phyloP scores from a whole-genome alignment of 2,113 vertebrate genomes.

The Saguinus imperator region DNA sequence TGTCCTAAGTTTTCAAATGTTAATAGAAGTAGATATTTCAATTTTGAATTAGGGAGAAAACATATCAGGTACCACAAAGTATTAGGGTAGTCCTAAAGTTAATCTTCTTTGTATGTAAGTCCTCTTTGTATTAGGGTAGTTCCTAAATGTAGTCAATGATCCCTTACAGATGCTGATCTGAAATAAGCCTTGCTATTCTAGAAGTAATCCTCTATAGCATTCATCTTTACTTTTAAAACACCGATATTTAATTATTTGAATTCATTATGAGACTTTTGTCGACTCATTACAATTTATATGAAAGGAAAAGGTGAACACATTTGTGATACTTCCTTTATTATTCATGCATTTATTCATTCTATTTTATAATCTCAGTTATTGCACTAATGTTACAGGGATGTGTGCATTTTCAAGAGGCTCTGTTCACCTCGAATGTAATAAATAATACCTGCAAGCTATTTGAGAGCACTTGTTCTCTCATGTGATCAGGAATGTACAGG shows the following conservation, averaged over 20 bases:
- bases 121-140: background rate
- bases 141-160: background rate
- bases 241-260: background rate
- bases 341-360: constrained; percentile 34
- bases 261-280: background rate
- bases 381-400: background rate
- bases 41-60: background rate
- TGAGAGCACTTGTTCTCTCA: background rate
- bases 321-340: constrained; percentile 9
- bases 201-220: background rate
- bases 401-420: background rate
- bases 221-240: background rate
- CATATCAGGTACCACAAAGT: background rate
- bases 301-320: background rate
- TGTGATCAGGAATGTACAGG: background rate
- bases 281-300: background rate
- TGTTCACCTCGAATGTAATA: background rate
- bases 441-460: background rate
- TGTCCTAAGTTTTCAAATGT: background rate
- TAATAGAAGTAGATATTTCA: background rate
- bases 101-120: background rate
- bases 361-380: background rate
- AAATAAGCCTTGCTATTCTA: background rate
- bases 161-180: background rate
- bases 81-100: background rate